phyloP scores from a whole-genome alignment of 2,888 invertebrate genomes.

The Lithophane ornitopus region DNA sequence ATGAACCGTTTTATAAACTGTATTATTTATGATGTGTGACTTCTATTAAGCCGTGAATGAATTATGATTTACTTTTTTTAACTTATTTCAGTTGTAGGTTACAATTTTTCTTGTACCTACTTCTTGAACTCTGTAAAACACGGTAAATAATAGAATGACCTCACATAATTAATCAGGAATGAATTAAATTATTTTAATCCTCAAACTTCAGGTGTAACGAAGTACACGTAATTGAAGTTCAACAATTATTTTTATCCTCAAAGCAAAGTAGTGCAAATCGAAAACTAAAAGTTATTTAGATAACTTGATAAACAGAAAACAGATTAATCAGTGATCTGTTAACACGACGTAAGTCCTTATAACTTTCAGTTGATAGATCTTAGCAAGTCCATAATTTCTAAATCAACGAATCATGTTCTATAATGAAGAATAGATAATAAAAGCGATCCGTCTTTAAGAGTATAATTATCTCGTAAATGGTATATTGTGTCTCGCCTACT shows the following conservation, averaged over 20 bases:
- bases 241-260: neutral
- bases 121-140: neutral
- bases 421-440: slow-evolving; percentile 5
- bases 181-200: neutral
- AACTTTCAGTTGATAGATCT: slow-evolving; percentile 2
- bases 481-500: slow-evolving; percentile 52
- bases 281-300: neutral
- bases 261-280: no score
- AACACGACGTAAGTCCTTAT: neutral
- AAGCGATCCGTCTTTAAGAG: slow-evolving; percentile 24
- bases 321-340: neutral
- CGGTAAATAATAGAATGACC: neutral
- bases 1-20: slow-evolving; percentile 24
- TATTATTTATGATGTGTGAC: slow-evolving; percentile 39
- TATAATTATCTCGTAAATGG: slow-evolving; percentile 46
- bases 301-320: neutral
- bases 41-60: neutral
- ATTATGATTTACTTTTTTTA: neutral
- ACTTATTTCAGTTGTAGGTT: neutral
- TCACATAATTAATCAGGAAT: neutral
- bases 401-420: slow-evolving; percentile 12
- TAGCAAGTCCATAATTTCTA: slow-evolving; percentile 7
- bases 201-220: neutral
- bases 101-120: neutral
- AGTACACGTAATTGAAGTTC: neutral